Conservation (phyloP, 2,797 vertebrate genomes). For the Lophotriccus pileatus region DNA sequence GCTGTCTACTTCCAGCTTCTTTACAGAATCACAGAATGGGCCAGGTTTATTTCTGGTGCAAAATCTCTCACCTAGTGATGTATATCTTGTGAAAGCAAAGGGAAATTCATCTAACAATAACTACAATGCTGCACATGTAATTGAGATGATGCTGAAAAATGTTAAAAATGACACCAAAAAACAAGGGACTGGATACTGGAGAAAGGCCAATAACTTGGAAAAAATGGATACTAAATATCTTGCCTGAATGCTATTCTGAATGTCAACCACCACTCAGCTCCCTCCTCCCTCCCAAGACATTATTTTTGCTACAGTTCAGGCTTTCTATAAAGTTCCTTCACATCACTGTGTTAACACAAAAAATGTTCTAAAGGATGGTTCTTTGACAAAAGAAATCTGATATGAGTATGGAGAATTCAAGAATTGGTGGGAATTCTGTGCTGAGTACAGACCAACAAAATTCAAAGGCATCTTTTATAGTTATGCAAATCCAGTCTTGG, state of each 20-base stretch:
- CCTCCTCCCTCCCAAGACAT: not conserved
- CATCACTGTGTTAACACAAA: not conserved
- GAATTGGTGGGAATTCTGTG: not conserved
- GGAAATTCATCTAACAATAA: not conserved
- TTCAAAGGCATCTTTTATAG: not conserved
- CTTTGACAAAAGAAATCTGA: not conserved
- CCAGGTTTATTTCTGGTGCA: not conserved
- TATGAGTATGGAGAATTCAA: not conserved
- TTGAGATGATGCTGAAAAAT: not conserved
- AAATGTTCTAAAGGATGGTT: not conserved
- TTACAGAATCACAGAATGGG: not conserved
- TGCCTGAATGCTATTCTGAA: not conserved
- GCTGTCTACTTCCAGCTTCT: not conserved
- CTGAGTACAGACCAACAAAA: not conserved
- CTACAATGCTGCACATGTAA: rapidly evolving
- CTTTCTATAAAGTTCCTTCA: not conserved
- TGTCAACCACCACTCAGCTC: not conserved
- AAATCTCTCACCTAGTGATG: not conserved
- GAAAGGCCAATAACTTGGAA: not conserved
- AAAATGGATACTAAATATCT: not conserved
- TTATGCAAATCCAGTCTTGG: not conserved
- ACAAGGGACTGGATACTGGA: not conserved
- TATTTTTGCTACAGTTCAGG: not conserved
- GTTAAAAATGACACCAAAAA: not conserved
- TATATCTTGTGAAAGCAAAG: not conserved